Evolutionary conservation across 2,888 invertebrate genomes (phyloP).

Genomic region (Diarsia brunnea): DNA sequence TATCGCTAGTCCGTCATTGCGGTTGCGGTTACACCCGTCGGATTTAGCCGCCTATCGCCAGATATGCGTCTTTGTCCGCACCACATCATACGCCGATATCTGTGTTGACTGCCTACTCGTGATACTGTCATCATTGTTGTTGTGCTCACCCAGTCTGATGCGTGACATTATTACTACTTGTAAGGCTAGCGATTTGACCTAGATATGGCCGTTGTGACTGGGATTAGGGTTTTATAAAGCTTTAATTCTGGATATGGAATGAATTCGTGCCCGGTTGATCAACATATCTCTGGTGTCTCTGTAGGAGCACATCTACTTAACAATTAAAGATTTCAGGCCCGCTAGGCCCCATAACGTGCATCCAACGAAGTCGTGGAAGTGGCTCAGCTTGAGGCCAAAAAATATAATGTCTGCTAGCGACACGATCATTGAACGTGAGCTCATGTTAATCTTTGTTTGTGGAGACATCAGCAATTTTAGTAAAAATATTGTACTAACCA

Average conservation of each 20-base stretch:
- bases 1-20: slow-evolving; percentile 33
- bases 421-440: background rate
- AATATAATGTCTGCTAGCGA: background rate
- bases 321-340: background rate
- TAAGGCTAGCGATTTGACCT: background rate
- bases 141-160: background rate
- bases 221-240: background rate
- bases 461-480: background rate
- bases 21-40: slow-evolving; percentile 40
- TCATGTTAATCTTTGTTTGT: background rate
- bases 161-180: slow-evolving; percentile 2
- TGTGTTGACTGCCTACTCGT: background rate
- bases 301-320: background rate
- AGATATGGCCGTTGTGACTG: background rate
- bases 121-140: slow-evolving; percentile 12
- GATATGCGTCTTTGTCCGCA: slow-evolving; percentile 28
- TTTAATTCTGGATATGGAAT: background rate
- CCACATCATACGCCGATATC: slow-evolving; percentile 1
- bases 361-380: background rate
- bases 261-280: background rate
- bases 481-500: background rate
- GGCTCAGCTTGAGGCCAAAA: background rate
- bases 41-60: slow-evolving; percentile 25
- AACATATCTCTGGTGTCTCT: no score
- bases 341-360: background rate